Base-by-base conservation (phyloP, 2,797 vertebrate genomes). In the Distichodus sexfasciatus region DNA sequence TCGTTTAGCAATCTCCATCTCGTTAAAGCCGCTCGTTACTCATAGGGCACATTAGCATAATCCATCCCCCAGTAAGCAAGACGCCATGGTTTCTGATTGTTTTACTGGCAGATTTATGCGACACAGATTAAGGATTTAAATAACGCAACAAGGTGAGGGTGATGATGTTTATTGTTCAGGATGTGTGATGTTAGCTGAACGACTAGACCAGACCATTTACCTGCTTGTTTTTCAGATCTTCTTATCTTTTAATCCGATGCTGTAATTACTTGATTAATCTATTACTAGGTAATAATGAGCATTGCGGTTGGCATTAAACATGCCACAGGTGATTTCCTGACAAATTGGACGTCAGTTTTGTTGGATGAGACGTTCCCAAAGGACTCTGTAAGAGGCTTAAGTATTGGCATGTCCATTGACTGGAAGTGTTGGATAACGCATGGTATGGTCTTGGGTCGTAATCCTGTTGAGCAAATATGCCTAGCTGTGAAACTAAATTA, bases 401-500 rank as follows among this genome's bases (percentile, higher is more conserved):
- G 62, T 70, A 36, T 79, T 76, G 7, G 17, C 80, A 76, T 80
- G 84, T 60, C 85, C 84, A 83, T 84, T 85, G 83, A 83, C 85
- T 86, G 85, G 80, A 85, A 83, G 44, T 86, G 84, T 85, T 81
- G 33, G 48, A 81, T 82, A 87, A 84, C 79, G 82, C 81, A 80
- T 85, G 82, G 76, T 31, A 2, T 15, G 61, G 59, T 83, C 79
- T 79, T 84, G 84, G 80, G 84, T 87, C 86, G 86, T 90, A 90
- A 89, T 90, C 87, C 85, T 84, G 82, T 88, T 88, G 81, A 77
- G 74, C 82, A 86, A 87, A 89, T 88, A 85, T 89, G 85, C 86
- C 87, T 82, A 81, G 82, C 87, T 86, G 84, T 88, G 86, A 89
- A 90, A 86, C 82, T 81, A 86, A 86, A 90, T 91, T 89, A 87